phyloP scores from a whole-genome alignment of 2,888 invertebrate species.

The Brenthis daphne region DNA sequence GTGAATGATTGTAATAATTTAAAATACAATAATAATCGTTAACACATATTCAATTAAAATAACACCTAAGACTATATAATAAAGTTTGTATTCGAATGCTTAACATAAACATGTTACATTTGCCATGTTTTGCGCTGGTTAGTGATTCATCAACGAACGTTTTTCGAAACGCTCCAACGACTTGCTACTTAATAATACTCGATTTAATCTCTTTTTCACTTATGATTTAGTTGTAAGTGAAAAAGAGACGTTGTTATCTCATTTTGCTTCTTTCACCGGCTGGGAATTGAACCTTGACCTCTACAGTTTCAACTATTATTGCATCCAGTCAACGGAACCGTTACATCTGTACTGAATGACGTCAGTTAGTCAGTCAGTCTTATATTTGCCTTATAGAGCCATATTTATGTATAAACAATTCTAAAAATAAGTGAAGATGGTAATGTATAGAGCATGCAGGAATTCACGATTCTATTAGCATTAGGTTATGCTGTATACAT shows the following conservation, averaged over 20 bases:
- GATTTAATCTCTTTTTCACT: slow-evolving; percentile 33
- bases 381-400: not conserved
- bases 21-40: slow-evolving; percentile 14
- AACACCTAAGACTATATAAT: not conserved
- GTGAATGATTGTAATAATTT: slow-evolving; percentile 24
- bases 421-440: slow-evolving; percentile 6
- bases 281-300: slow-evolving; percentile 72
- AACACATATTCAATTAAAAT: slow-evolving; percentile 12
- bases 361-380: not conserved
- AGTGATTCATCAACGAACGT: slow-evolving; percentile 43
- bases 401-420: not conserved
- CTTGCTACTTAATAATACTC: slow-evolving; percentile 22
- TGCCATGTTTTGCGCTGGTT: slow-evolving; percentile 18
- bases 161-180: slow-evolving; percentile 40
- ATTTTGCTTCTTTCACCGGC: slow-evolving; percentile 31
- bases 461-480: slow-evolving; percentile 1
- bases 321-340: slow-evolving; percentile 48
- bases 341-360: slow-evolving; percentile 9
- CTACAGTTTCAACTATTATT: slow-evolving; percentile 47
- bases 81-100: slow-evolving; percentile 2
- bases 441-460: slow-evolving; percentile 8
- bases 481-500: not conserved
- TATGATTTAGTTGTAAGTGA: slow-evolving; percentile 23
- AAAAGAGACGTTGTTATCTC: slow-evolving; percentile 31
- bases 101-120: not conserved